These are phyloP conservation scores for Riparia riparia DNA, from an alignment of 2,113 vertebrate species.

Conservation along the genomic window DNA sequence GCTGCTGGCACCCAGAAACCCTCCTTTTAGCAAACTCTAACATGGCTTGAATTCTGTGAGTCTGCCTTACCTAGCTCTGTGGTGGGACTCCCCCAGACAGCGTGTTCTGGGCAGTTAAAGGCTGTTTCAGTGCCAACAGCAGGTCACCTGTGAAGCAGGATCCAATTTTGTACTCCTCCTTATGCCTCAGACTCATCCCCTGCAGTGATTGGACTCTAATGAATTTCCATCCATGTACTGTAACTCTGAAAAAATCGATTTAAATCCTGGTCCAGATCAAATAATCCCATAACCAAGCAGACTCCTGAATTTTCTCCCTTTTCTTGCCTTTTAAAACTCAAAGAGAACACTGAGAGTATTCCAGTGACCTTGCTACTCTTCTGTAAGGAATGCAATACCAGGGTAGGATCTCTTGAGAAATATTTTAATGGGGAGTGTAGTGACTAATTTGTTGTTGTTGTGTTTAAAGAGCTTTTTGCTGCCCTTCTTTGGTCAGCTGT, in stretches of 20 bases:
- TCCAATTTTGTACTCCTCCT: neutral
- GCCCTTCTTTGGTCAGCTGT: neutral
- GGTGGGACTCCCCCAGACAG: neutral
- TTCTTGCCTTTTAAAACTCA: neutral
- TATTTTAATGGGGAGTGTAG: neutral
- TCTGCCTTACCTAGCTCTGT: rapidly evolving
- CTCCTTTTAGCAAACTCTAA: neutral
- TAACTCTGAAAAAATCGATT: neutral
- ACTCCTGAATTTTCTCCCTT: neutral
- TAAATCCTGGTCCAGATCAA: neutral
- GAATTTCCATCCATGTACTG: neutral
- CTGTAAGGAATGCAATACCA: neutral
- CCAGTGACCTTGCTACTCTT: neutral
- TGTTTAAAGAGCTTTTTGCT: neutral
- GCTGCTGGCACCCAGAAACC: neutral
- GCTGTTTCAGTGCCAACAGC: neutral
- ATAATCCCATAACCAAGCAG: neutral
- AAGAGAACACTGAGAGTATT: neutral
- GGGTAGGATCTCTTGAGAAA: neutral
- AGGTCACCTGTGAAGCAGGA: rapidly evolving
- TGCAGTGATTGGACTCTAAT: rapidly evolving
- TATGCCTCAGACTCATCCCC: rapidly evolving
- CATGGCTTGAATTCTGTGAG: neutral
- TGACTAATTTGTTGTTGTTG: neutral
- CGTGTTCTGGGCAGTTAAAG: neutral